These are phyloP conservation scores for Zoanthus sociatus DNA, from an alignment of 92 coral and sea anemone genomes.

Conservation along the genomic window DNA sequence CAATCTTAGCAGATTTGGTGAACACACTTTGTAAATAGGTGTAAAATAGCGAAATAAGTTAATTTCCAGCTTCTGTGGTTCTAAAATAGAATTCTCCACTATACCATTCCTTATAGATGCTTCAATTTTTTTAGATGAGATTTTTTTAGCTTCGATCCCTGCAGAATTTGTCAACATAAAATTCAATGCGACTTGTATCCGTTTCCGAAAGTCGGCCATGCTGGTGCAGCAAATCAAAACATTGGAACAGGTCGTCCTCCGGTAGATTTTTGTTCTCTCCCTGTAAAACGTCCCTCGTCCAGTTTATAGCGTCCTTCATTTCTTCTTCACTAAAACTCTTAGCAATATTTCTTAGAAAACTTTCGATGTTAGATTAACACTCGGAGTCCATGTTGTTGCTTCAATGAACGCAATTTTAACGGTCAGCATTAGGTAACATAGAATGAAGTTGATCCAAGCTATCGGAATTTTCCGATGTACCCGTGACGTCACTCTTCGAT, in stretches of 20 bases:
- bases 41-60: too few species aligned
- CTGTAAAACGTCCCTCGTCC: conserved; percentile 24
- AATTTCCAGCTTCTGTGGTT: too few species aligned
- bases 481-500: too few species aligned
- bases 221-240: conserved; percentile 21
- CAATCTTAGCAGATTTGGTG: too few species aligned
- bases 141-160: neutral
- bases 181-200: conserved; percentile 13
- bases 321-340: neutral
- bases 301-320: conserved; percentile 14
- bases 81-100: neutral
- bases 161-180: conserved; percentile 17
- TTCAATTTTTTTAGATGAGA: neutral
- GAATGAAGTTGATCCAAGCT: too few species aligned
- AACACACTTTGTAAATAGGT: too few species aligned
- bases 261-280: conserved; percentile 41
- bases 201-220: conserved; percentile 21
- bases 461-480: too few species aligned
- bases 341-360: neutral
- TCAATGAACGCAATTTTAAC: too few species aligned
- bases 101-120: neutral
- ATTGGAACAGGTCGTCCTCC: neutral
- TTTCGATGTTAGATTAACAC: neutral
- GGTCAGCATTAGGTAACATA: too few species aligned
- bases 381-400: too few species aligned